Conservation (phyloP, 2,797 vertebrate genomes). For the Falco concolor region DNA sequence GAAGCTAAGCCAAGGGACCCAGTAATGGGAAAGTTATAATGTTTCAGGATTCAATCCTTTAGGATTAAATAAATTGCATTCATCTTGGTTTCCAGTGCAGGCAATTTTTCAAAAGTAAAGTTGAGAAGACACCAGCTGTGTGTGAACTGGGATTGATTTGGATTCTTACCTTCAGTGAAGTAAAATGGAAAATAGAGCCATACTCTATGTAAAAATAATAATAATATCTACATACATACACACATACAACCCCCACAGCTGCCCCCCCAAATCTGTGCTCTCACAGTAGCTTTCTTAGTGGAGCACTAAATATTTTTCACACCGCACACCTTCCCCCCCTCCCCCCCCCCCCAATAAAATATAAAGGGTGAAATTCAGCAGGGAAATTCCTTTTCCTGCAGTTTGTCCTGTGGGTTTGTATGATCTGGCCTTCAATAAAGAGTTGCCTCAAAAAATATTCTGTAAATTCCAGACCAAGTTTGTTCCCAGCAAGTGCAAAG, state of each 20-base stretch:
- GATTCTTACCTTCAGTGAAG: background rate
- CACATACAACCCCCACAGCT: background rate
- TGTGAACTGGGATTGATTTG: background rate
- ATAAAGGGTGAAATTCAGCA: background rate
- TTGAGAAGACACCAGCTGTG: background rate
- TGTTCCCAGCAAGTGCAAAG: slow-evolving; percentile 22
- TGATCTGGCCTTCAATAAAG: background rate
- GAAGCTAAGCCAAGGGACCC: background rate
- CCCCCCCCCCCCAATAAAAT: background rate
- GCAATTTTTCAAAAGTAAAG: background rate
- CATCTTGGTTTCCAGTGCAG: background rate
- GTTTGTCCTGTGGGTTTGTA: background rate
- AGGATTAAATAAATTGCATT: background rate
- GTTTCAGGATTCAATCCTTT: background rate
- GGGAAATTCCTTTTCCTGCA: background rate
- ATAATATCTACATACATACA: too few species aligned
- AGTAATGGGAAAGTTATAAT: background rate
- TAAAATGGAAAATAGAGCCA: background rate
- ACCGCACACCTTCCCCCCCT: background rate
- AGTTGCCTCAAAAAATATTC: background rate
- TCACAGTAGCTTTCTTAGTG: background rate
- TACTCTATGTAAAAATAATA: background rate
- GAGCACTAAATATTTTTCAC: background rate
- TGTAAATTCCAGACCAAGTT: background rate
- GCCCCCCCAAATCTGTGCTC: background rate